Evolutionary conservation across 2,113 vertebrate genomes (phyloP).

Genomic region (Tetrao urogallus): DNA sequence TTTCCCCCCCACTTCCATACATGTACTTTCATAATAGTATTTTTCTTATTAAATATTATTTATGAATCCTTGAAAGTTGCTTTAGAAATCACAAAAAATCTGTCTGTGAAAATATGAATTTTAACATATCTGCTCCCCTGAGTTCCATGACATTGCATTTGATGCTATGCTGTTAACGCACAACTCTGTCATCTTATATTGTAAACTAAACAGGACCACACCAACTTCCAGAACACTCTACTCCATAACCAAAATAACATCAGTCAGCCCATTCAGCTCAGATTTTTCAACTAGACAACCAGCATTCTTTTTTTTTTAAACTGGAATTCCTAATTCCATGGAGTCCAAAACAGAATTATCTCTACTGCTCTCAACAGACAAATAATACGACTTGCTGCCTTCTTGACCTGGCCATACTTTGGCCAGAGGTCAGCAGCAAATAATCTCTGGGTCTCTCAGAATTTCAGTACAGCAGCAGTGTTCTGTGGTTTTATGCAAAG

Average conservation of each 20-base stretch:
- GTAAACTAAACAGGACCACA: not conserved
- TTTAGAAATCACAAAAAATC: not conserved
- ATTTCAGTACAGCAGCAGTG: not conserved
- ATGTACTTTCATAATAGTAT: not conserved
- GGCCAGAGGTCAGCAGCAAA: not conserved
- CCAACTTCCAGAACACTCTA: not conserved
- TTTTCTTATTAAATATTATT: not conserved
- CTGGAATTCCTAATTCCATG: not conserved
- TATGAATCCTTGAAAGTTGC: not conserved
- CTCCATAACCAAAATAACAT: not conserved
- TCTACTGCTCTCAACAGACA: not conserved
- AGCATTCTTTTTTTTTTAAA: not conserved
- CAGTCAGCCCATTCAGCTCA: not conserved
- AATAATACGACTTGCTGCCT: not conserved
- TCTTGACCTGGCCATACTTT: not conserved
- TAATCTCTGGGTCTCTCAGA: not conserved
- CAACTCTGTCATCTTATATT: not conserved
- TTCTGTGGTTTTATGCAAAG: not conserved
- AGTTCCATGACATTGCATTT: not conserved
- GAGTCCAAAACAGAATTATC: not conserved
- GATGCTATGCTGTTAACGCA: rapidly evolving
- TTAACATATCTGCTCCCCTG: not conserved
- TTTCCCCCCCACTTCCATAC: not conserved
- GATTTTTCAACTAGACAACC: not conserved
- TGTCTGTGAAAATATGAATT: not conserved